Evolutionary conservation across 2,113 vertebrate genomes (phyloP).

Genomic region (Ictidomys tridecemlineatus): DNA sequence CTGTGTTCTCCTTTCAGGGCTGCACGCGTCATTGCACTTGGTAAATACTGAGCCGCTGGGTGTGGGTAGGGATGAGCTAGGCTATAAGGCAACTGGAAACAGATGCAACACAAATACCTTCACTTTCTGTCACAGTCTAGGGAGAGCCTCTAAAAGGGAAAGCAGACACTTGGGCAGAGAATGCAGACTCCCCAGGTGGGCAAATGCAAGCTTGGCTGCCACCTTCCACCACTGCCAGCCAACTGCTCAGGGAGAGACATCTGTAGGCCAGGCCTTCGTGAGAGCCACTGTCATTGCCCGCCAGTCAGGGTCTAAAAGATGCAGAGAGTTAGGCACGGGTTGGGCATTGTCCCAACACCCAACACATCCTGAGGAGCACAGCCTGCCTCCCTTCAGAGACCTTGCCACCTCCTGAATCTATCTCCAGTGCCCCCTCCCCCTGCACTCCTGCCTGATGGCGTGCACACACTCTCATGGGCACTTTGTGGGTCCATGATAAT

Average conservation of each 20-base stretch:
- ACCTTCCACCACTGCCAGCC: fast-evolving
- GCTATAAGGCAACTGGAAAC: not conserved
- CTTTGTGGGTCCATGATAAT: not conserved
- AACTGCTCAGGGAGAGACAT: too few relatives aligned
- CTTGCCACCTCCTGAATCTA: not conserved
- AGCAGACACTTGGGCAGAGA: not conserved
- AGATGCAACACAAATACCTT: not conserved
- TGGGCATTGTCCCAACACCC: not conserved
- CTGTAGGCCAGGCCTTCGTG: not conserved
- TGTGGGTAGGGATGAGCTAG: not conserved
- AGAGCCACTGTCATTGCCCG: not conserved
- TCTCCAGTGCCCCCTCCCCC: too few relatives aligned
- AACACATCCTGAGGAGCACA: not conserved
- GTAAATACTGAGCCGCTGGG: not conserved
- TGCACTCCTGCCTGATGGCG: not conserved
- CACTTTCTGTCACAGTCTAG: not conserved
- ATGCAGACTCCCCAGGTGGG: not conserved
- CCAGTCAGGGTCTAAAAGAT: fast-evolving
- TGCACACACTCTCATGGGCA: not conserved
- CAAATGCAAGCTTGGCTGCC: not conserved
- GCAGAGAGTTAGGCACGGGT: not conserved
- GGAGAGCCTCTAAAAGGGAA: not conserved
- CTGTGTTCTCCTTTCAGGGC: not conserved
- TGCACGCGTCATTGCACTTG: not conserved
- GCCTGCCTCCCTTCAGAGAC: not conserved